Base-by-base conservation (phyloP, 2,888 invertebrate genomes). In the Phortica okadai region DNA sequence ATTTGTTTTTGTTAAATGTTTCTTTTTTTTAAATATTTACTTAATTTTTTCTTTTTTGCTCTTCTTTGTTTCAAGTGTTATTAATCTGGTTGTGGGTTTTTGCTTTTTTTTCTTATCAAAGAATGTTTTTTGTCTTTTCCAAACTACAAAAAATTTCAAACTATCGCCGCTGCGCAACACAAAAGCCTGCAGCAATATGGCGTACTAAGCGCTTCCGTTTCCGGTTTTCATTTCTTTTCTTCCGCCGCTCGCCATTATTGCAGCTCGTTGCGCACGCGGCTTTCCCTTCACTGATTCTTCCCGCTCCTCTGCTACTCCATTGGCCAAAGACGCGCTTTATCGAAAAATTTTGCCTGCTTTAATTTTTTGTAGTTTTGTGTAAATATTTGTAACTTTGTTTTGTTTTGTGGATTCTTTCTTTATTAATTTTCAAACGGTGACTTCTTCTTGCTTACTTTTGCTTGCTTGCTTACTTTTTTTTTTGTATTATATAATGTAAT, bases 361-460 rank as follows among this genome's bases (percentile, higher is more conserved):
- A 33, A 74, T 73, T 73, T 21, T 81, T 88, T 88, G 82, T 82
- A 86, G 82, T 75, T 80, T 77, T 76, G 74, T 74, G 56, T 70
- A 7, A 62, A 50, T 50, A 2, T 69, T 69, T 41, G 62, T 59
- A 33, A 62, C 50, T 70, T 42, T 74, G n/a, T 87, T 85, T 79
- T 88, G 77, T 85, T 79, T 82, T 42, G 76, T 73, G 50, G 10
- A 11, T 50, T 50, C 50, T 50, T 50, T 50, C 14, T 50, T 50
- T 50, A 50, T 50, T 50, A 50, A 14, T 50, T 50, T 50, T 50
- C 50, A 50, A 50, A 50, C 14, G 50, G 50, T 50, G 50, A 74
- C 74, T 74, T 77, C 74, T 74, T 84, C 56, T 82, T 84, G 54
- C 25, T 25, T 62, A 21, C 10, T 62, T 62, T 62, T 62, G 80